Percentiles rank a stretch among this genome's conserved stretches.
phyloP scores from a whole-genome alignment of 2,888 invertebrate species.

The Heteromyza rotundicornis region DNA sequence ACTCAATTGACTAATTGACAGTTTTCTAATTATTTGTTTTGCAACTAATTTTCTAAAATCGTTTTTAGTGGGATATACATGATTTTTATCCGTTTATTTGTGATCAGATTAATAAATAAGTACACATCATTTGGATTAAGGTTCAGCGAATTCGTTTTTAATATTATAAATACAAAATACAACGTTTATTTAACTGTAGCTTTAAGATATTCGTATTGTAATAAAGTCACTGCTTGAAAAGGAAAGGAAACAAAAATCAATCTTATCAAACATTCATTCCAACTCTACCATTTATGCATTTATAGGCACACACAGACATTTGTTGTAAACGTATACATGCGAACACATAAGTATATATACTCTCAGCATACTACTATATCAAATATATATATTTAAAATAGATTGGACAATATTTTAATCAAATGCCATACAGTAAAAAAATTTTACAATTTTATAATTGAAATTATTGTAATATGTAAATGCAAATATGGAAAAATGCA shows the following conservation, averaged over 20 bases:
- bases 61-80: no score
- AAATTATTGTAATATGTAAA: background rate
- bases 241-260: background rate
- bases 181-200: background rate
- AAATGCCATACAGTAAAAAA: conserved; percentile 37
- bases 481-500: no score
- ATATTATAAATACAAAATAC: background rate
- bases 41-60: no score
- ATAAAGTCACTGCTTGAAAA: no score
- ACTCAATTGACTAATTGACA: no score
- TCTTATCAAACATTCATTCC: background rate
- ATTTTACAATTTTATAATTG: background rate
- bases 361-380: background rate
- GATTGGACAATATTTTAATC: conserved; percentile 57
- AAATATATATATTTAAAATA: conserved; percentile 37
- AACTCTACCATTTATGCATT: no score
- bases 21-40: background rate
- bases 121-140: conserved; percentile 13
- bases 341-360: background rate
- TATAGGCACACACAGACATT: background rate
- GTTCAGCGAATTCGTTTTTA: background rate
- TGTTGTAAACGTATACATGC: background rate
- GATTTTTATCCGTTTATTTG: conserved; percentile 4
- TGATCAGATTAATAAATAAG: conserved; percentile 27
- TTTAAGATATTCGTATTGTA: background rate